Percentiles rank a stretch among this genome's conserved stretches.
These are phyloP conservation scores for Loripinus fragilis DNA, from an alignment of 2,888 invertebrate species.

Conservation along the genomic window DNA sequence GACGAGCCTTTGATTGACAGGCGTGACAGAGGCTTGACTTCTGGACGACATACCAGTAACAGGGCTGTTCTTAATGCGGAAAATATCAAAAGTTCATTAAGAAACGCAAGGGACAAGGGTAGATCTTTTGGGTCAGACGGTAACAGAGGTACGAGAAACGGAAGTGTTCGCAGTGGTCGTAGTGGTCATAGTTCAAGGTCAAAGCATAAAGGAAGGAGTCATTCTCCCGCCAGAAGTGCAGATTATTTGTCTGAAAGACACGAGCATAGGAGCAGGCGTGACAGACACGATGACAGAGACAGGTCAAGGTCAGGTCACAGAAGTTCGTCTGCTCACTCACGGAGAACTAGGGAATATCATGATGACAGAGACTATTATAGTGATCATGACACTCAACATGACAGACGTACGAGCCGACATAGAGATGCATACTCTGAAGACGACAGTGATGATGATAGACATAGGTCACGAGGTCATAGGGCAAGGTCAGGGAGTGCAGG, in stretches of 20 bases:
- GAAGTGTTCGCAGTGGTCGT: slow-evolving; percentile 40
- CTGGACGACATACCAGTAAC: slow-evolving; percentile 2
- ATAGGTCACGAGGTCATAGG: slow-evolving; percentile 38
- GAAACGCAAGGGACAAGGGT: slow-evolving; percentile 44
- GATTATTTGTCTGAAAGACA: slow-evolving; percentile 33
- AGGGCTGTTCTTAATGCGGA: slow-evolving; percentile 38
- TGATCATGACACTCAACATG: slow-evolving; percentile 48
- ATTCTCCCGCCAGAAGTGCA: slow-evolving; percentile 20
- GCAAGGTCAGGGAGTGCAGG: slow-evolving; percentile 35
- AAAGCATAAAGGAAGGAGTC: slow-evolving; percentile 40
- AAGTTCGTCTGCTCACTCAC: slow-evolving; percentile 44
- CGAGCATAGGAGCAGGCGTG: slow-evolving; percentile 9
- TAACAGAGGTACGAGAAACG: slow-evolving; percentile 30
- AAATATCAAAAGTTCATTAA: slow-evolving; percentile 47
- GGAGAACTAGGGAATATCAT: slow-evolving; percentile 44
- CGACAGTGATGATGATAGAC: slow-evolving; percentile 30
- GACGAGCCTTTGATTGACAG: neutral
- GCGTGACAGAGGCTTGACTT: neutral
- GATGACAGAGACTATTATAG: slow-evolving; percentile 50
- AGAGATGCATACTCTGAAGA: slow-evolving; percentile 30
- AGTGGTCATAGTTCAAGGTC: slow-evolving; percentile 33
- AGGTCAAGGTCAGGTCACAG: slow-evolving; percentile 21
- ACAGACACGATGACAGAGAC: neutral
- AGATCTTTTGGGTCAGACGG: slow-evolving; percentile 45
- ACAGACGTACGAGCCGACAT: slow-evolving; percentile 31